These are phyloP conservation scores for Ganaspis sp. DNA, from an alignment of 1,140 invertebrate species.

Conservation along the genomic window DNA sequence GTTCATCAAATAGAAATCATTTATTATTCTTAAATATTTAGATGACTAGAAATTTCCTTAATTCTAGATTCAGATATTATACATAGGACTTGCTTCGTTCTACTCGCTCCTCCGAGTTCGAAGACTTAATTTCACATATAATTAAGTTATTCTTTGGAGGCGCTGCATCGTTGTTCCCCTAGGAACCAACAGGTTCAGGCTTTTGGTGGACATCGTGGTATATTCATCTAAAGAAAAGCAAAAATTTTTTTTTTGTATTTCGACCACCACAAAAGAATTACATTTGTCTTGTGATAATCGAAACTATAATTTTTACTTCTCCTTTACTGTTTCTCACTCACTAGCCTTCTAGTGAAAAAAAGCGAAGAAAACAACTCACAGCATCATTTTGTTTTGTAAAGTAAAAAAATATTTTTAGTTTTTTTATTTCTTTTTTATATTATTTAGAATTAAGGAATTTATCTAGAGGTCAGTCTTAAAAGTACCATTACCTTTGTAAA, in stretches of 20 bases:
- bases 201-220: constrained; percentile 61
- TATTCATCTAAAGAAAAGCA: not conserved
- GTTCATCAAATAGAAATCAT: constrained; percentile 22
- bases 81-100: constrained; percentile 60
- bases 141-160: constrained; percentile 74
- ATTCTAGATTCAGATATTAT: constrained; percentile 59
- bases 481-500: no score
- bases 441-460: not conserved
- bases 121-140: constrained; percentile 53
- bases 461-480: no score
- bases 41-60: constrained; percentile 67
- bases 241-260: not conserved
- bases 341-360: constrained; percentile 15
- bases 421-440: no score
- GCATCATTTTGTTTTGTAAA: not conserved
- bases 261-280: constrained; percentile 16
- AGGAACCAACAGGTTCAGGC: constrained; percentile 72
- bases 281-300: constrained; percentile 27
- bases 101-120: constrained; percentile 44
- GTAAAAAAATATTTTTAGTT: no score
- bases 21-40: constrained; percentile 58
- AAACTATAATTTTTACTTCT: constrained; percentile 5
- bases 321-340: not conserved
- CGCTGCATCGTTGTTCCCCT: constrained; percentile 71
- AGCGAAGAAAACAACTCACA: not conserved